Conservation (phyloP, 2,888 invertebrate genomes). For the Neoitamus cyanurus region DNA sequence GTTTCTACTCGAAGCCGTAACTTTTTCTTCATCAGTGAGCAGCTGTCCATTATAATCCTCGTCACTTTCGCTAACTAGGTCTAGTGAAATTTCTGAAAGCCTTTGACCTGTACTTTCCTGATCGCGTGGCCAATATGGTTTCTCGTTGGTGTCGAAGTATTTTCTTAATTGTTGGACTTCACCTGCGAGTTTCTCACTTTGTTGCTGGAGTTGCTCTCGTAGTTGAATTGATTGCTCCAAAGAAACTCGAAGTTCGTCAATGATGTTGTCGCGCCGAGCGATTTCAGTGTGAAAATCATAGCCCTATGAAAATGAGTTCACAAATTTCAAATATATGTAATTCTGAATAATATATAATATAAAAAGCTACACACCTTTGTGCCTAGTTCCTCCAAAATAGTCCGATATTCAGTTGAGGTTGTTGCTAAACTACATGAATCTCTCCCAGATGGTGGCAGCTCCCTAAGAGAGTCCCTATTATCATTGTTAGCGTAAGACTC, state of each 20-base stretch:
- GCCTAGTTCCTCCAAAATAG: constrained; percentile 77
- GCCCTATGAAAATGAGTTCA: constrained; percentile 73
- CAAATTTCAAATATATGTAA: too few relatives aligned
- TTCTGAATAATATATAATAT: neutral
- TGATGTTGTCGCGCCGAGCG: constrained; percentile 75
- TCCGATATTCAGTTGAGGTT: constrained; percentile 76
- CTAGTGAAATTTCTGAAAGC: constrained; percentile 66
- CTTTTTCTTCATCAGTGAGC: constrained; percentile 62
- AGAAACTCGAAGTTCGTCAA: constrained; percentile 77
- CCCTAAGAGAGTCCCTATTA: constrained; percentile 54
- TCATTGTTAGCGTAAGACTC: constrained; percentile 56
- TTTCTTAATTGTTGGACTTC: constrained; percentile 70
- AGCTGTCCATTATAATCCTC: constrained; percentile 63
- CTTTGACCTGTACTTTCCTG: constrained; percentile 64
- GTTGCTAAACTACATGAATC: constrained; percentile 64
- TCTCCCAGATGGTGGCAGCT: constrained; percentile 60
- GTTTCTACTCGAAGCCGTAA: constrained; percentile 56
- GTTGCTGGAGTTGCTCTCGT: constrained; percentile 71
- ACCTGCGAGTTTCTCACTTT: constrained; percentile 72
- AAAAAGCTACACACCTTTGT: constrained; percentile 69
- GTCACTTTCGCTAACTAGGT: constrained; percentile 65
- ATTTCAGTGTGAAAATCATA: constrained; percentile 79
- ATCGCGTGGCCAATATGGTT: constrained; percentile 58
- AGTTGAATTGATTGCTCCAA: constrained; percentile 75
- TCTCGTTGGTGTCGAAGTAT: constrained; percentile 65